Conservation (phyloP, 2,888 invertebrate species). For the Agrochola lychnidis region DNA sequence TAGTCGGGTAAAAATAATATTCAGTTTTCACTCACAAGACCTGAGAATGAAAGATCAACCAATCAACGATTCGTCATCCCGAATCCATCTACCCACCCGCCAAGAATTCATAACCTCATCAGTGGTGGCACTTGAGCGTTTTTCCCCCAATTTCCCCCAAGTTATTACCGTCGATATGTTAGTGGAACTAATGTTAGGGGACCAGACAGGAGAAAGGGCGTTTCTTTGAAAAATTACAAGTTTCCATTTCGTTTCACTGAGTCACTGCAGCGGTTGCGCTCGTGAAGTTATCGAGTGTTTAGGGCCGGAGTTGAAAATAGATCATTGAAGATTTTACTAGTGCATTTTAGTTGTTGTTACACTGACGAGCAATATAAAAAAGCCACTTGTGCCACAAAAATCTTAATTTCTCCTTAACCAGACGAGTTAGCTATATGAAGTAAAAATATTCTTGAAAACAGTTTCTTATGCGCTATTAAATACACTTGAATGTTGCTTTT, state of each 20-base stretch:
- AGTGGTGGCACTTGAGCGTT: conserved; percentile 39
- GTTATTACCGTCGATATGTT: conserved; percentile 65
- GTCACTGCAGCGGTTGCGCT: conserved; percentile 51
- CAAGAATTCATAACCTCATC: conserved; percentile 52
- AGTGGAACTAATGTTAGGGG: conserved; percentile 51
- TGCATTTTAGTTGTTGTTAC: too few species aligned
- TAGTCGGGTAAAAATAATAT: not conserved
- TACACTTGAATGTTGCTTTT: too few species aligned
- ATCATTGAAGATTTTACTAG: too few species aligned
- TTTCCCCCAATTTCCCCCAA: conserved; percentile 52
- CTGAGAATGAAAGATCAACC: conserved; percentile 16
- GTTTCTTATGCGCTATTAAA: too few species aligned
- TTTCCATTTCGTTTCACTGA: conserved; percentile 62
- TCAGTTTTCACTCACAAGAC: not conserved
- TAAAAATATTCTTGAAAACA: too few species aligned
- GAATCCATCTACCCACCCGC: conserved; percentile 24
- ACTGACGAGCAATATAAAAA: too few species aligned
- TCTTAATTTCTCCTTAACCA: too few species aligned
- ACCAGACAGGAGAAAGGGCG: conserved; percentile 23
- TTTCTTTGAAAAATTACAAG: conserved; percentile 64
- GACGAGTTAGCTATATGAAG: too few species aligned
- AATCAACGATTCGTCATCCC: not conserved
- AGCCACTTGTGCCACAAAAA: too few species aligned
- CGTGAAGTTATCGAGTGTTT: conserved; percentile 25
- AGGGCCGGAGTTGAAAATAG: not conserved